Conservation (phyloP, 1,140 invertebrate genomes). For the Dolichoris vasculosae region DNA sequence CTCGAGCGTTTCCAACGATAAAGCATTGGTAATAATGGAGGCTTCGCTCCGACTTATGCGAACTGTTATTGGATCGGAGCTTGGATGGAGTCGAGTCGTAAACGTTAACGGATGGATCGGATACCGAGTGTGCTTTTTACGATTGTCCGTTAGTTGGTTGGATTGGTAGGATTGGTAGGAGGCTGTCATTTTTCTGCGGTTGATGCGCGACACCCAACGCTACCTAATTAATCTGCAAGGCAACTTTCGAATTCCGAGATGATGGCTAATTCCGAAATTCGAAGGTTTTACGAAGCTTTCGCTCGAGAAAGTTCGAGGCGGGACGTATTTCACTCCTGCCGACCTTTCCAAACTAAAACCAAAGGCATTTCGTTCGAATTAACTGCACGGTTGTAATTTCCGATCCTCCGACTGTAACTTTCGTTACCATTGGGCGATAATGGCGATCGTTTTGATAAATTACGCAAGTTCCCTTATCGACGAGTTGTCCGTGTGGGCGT, state of each 20-base stretch:
- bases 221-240: neutral
- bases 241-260: slow-evolving; percentile 5
- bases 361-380: neutral
- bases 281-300: neutral
- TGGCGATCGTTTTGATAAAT: neutral
- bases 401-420: neutral
- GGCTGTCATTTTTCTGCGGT: neutral
- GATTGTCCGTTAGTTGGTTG: too few species aligned
- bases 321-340: neutral
- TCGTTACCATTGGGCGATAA: neutral
- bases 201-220: neutral
- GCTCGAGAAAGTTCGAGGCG: neutral
- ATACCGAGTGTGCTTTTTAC: too few species aligned
- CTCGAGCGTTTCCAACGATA: neutral
- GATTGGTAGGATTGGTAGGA: neutral
- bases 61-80: neutral
- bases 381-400: neutral
- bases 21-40: neutral
- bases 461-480: neutral
- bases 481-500: too few species aligned
- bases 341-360: neutral
- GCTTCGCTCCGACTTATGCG: neutral
- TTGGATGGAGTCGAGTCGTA: neutral
- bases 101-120: too few species aligned
- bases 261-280: neutral